Base-by-base conservation (phyloP, 1,140 invertebrate genomes). In the Pachyrhynchus sulphureomaculatus region DNA sequence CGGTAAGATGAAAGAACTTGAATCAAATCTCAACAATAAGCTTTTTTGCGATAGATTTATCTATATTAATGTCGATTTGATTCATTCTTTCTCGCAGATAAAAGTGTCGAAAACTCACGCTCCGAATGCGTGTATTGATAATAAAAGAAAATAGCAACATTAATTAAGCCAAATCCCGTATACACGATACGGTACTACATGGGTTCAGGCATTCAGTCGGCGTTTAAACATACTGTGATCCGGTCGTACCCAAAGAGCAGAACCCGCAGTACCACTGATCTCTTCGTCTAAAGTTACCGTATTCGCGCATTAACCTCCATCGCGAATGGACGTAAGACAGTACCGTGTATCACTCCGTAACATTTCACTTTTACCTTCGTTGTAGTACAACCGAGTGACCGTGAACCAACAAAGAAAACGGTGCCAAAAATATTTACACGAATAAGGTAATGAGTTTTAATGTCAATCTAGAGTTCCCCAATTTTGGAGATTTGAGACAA, bases 311-410 rank as follows among this genome's bases (percentile, higher is more conserved):
- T 48, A 48, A 58, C 55, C 18, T 58, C 55, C 55, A 48, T 58
- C 55, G 55, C 55, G 55, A 58, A 58, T 58, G 55, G 55, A 58
- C 55, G 55, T 58, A 47, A 47, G 24, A 58, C 42, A 33, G 44
- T 48, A 47, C 41, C 45, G 33, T 33, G 32, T 48, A 37, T 21
- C 48, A 24, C 36, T 37, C 44, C 45, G 55, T 39, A 48, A 47
- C 55, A 48, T 58, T 58, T 58, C 55, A 58, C 55, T 58, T 58
- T 58, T 58, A 58, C 55, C 55, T 58, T 58, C 55, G 33, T 58
- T 58, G 13, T 24, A 56, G 53, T 37, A 47, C 29, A 15, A 29
- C 17, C 53, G 53, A 58, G 55, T 49, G 55, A 58, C 55, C 55
- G 55, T 58, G 55, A 58, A 58, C 55, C 33, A 18, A 37, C 13